phyloP scores from a whole-genome alignment of 2,797 vertebrate genomes.

The Argyrosomus regius region DNA sequence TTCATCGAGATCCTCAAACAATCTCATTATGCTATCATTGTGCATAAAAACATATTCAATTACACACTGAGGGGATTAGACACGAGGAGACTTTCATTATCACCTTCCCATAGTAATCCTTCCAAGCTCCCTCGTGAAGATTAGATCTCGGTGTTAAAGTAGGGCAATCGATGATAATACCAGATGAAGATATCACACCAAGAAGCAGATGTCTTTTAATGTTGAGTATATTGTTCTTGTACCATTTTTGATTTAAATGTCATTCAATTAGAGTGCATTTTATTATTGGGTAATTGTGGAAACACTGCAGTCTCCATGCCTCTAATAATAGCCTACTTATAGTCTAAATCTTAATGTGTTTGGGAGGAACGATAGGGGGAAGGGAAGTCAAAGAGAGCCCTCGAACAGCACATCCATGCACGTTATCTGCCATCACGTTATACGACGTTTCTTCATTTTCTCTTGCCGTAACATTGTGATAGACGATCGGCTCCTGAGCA shows the following conservation, averaged over 20 bases:
- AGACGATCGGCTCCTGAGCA: slow-evolving; percentile 64
- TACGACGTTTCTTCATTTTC: slow-evolving; percentile 56
- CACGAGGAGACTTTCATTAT: slow-evolving; percentile 60
- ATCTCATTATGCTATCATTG: slow-evolving; percentile 53
- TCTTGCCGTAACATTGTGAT: slow-evolving; percentile 59
- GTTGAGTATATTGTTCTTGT: slow-evolving; percentile 8
- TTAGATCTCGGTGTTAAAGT: slow-evolving; percentile 58
- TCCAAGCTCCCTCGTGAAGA: slow-evolving; percentile 52
- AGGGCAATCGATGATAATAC: slow-evolving; percentile 45
- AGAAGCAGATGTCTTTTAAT: slow-evolving; percentile 30
- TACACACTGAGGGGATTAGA: slow-evolving; percentile 60
- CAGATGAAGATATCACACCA: slow-evolving; percentile 32
- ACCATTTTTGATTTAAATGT: slow-evolving; percentile 37
- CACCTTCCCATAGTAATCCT: slow-evolving; percentile 63
- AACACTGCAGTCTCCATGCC: slow-evolving; percentile 32
- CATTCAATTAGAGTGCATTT: slow-evolving; percentile 20
- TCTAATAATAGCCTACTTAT: background rate
- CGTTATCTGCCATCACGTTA: slow-evolving; percentile 55
- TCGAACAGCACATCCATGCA: slow-evolving; percentile 45
- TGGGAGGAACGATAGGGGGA: slow-evolving; percentile 1
- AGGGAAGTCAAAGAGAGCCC: slow-evolving; percentile 41
- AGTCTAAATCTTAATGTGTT: slow-evolving; percentile 21
- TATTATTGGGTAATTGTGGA: slow-evolving; percentile 16
- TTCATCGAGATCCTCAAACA: slow-evolving; percentile 56
- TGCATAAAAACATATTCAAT: slow-evolving; percentile 59